phyloP scores from a whole-genome alignment of 2,113 vertebrate genomes.

The Lasiurus borealis region DNA sequence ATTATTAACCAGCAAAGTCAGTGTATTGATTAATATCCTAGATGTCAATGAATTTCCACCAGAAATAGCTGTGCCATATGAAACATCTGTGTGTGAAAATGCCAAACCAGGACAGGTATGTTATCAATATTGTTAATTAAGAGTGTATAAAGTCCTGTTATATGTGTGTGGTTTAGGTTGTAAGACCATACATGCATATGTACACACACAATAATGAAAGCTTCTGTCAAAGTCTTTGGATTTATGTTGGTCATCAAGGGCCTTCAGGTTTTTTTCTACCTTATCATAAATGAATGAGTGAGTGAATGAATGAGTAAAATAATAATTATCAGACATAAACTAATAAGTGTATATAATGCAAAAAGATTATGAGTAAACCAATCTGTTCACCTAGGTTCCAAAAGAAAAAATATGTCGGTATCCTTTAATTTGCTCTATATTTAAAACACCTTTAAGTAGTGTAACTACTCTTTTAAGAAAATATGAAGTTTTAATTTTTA shows the following conservation, averaged over 20 bases:
- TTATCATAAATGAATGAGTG: neutral
- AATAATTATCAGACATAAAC: no score
- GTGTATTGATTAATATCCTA: constrained; percentile 94
- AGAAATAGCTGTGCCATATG: constrained; percentile 94
- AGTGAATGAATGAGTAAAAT: neutral
- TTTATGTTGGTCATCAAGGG: neutral
- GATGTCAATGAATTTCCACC: constrained; percentile 99
- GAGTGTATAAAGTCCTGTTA: accelerated
- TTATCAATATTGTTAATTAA: neutral
- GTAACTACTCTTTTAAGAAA: neutral
- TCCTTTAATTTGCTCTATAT: neutral
- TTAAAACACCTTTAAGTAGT: neutral
- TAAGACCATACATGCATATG: no score
- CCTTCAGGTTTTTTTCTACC: neutral
- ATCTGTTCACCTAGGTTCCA: neutral
- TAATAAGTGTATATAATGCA: neutral
- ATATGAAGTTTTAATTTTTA: neutral
- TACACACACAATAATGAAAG: neutral
- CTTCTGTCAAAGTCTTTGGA: neutral
- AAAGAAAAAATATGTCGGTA: neutral
- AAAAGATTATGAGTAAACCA: neutral
- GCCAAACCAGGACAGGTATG: constrained; percentile 95
- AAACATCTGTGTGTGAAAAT: constrained; percentile 97
- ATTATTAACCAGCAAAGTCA: constrained; percentile 94
- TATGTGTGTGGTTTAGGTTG: neutral